These are phyloP conservation scores for Mythimna vitellina DNA, from an alignment of 2,888 invertebrate genomes.

Conservation along the genomic window DNA sequence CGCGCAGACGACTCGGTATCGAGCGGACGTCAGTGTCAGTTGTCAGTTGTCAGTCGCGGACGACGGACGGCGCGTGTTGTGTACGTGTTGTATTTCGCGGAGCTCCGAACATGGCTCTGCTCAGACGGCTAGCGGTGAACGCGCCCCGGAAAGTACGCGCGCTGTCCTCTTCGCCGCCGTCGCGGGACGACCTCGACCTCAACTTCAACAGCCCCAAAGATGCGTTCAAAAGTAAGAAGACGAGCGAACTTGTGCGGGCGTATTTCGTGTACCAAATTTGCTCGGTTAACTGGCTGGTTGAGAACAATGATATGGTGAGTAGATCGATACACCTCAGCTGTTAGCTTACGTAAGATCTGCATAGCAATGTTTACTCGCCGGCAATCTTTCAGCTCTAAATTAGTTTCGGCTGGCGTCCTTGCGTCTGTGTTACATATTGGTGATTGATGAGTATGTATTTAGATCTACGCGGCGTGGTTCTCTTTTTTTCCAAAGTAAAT, in stretches of 20 bases:
- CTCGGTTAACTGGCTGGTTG: constrained; percentile 96
- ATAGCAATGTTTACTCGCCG: constrained; percentile 73
- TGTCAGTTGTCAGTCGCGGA: constrained; percentile 79
- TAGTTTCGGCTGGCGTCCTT: constrained; percentile 70
- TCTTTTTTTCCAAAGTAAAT: constrained; percentile 59
- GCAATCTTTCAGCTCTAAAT: constrained; percentile 73
- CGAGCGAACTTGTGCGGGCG: constrained; percentile 96
- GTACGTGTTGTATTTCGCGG: constrained; percentile 76
- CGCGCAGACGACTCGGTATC: constrained; percentile 84
- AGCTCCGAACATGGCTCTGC: constrained; percentile 85
- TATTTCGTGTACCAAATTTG: constrained; percentile 98
- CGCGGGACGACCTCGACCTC: constrained; percentile 94
- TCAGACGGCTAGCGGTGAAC: constrained; percentile 83
- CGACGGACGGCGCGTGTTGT: constrained; percentile 82
- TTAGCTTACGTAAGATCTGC: constrained; percentile 81
- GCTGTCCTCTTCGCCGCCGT: constrained; percentile 75
- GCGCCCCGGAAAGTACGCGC: constrained; percentile 81
- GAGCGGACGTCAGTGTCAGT: constrained; percentile 84
- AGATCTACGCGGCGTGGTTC: constrained; percentile 59
- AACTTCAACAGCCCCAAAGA: constrained; percentile 96
- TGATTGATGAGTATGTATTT: constrained; percentile 61
- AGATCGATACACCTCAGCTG: constrained; percentile 70
- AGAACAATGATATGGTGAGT: constrained; percentile 97
- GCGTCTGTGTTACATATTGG: constrained; percentile 56
- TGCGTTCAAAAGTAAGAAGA: constrained; percentile 98